These are phyloP conservation scores for Miichthys miiuy DNA, from an alignment of 2,797 vertebrate species.

Conservation along the genomic window DNA sequence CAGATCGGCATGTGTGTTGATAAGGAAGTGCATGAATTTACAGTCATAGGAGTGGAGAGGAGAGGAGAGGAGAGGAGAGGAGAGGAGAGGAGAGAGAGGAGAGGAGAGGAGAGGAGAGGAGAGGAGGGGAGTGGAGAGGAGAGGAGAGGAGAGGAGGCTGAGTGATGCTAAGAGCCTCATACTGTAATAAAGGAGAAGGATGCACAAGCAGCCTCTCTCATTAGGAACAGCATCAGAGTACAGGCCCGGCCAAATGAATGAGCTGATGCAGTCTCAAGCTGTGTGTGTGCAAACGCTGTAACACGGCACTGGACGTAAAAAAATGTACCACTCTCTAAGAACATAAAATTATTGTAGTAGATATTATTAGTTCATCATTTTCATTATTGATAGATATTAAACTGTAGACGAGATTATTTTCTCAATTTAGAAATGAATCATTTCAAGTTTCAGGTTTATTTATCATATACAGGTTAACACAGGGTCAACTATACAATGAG, in stretches of 20 bases:
- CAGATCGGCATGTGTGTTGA: conserved; percentile 40
- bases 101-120: conserved; percentile 1
- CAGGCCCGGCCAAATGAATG: conserved; percentile 60
- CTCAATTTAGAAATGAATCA: not conserved
- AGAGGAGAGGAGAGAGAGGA: conserved; percentile 18
- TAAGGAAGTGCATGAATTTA: conserved; percentile 48
- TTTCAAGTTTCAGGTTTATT: no score
- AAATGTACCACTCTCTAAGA: conserved; percentile 24
- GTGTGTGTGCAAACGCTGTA: conserved; percentile 31
- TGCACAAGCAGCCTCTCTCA: conserved; percentile 62
- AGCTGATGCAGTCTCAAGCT: conserved; percentile 63
- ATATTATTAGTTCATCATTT: not conserved
- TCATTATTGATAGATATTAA: not conserved
- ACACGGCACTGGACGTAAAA: conserved; percentile 25
- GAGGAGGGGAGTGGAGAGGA: conserved; percentile 27
- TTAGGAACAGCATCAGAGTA: conserved; percentile 65
- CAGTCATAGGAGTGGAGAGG: conserved; percentile 21
- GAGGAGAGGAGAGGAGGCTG: conserved; percentile 25
- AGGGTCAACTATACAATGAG: no score
- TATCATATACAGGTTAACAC: no score
- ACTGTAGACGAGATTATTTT: not conserved
- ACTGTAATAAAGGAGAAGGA: conserved; percentile 67
- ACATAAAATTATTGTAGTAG: not conserved
- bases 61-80: conserved; percentile 20
- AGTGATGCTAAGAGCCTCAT: conserved; percentile 36